Conservation (phyloP, 2,113 vertebrate species). For the Gadus macrocephalus region DNA sequence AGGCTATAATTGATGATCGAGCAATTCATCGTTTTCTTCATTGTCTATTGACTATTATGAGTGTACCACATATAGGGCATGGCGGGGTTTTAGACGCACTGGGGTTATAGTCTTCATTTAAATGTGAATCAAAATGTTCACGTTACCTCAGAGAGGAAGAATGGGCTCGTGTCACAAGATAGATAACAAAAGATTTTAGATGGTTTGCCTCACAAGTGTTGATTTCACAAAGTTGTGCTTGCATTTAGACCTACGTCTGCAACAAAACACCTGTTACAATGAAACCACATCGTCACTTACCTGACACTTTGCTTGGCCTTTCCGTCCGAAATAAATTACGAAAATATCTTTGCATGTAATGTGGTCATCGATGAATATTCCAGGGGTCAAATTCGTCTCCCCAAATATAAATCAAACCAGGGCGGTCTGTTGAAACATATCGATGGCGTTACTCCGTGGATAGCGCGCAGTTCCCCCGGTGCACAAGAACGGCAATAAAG, state of each 20-base stretch:
- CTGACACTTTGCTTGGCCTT: slow-evolving; percentile 64
- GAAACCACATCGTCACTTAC: slow-evolving; percentile 47
- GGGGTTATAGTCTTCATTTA: too few relatives aligned
- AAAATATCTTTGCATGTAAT: slow-evolving; percentile 20
- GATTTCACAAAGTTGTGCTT: too few relatives aligned
- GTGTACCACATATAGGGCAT: too few relatives aligned
- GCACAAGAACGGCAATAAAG: slow-evolving; percentile 30
- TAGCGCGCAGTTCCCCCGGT: slow-evolving; percentile 17
- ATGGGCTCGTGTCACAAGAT: background rate
- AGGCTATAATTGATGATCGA: slow-evolving; percentile 58
- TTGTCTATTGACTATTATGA: too few relatives aligned
- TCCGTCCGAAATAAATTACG: slow-evolving; percentile 56
- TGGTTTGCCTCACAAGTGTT: background rate
- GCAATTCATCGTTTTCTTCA: background rate
- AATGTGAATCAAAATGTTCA: too few relatives aligned
- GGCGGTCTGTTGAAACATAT: background rate
- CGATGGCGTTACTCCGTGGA: background rate
- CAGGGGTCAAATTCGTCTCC: slow-evolving; percentile 5
- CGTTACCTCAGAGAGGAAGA: too few relatives aligned
- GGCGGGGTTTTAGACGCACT: too few relatives aligned
- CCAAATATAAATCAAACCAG: background rate
- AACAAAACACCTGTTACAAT: slow-evolving; percentile 2
- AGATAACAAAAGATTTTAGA: slow-evolving; percentile 32
- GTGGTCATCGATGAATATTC: slow-evolving; percentile 48
- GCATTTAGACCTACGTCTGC: background rate